Percentiles rank a stretch among this genome's conserved stretches.
Conservation (phyloP, 2,113 vertebrate genomes). For the Anolis sagrei region DNA sequence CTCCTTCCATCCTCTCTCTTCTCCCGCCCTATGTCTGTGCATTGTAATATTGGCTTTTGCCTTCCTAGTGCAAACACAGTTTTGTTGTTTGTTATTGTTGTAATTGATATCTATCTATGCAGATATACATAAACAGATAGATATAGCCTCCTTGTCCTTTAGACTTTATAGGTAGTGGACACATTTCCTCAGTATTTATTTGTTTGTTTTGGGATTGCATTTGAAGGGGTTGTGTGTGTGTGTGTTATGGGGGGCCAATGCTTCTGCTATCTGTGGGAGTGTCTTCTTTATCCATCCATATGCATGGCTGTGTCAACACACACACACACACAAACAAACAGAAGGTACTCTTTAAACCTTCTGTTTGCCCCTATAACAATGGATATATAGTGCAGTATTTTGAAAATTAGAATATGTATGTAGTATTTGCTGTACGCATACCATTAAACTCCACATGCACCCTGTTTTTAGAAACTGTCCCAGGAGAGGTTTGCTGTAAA, state of each 20-base stretch:
- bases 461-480: conserved; percentile 47
- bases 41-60: background rate
- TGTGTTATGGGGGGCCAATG: background rate
- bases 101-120: too few species aligned
- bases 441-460: conserved; percentile 4
- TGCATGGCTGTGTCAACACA: conserved; percentile 4
- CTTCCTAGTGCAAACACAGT: background rate
- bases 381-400: background rate
- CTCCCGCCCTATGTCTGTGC: background rate
- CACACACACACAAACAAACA: background rate
- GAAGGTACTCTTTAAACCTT: too few species aligned
- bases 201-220: background rate
- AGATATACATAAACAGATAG: too few species aligned
- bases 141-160: background rate
- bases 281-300: background rate
- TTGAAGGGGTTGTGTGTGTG: background rate
- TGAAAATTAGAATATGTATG: background rate
- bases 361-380: background rate
- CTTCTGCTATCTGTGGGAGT: background rate
- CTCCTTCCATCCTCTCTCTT: background rate
- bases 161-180: background rate
- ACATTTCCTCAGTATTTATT: background rate
- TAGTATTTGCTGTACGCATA: background rate
- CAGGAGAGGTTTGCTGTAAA: conserved; percentile 64
- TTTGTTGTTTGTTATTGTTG: background rate